phyloP scores from a whole-genome alignment of 2,113 vertebrate genomes.

The Pelmatolapia mariae region DNA sequence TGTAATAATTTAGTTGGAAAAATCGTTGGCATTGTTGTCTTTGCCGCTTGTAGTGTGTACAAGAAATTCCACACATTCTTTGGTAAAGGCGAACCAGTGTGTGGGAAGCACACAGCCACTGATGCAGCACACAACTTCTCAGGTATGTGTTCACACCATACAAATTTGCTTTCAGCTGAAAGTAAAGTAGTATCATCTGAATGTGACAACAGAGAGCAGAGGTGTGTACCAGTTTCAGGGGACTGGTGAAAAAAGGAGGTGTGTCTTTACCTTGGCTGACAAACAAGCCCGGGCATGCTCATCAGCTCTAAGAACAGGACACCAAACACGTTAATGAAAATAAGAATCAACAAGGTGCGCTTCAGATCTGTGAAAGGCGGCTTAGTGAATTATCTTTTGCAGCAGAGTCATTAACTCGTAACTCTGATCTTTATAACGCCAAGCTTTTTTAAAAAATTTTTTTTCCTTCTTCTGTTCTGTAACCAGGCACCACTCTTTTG shows the following conservation, averaged over 20 bases:
- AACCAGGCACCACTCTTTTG: background rate
- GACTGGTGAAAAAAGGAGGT: conserved; percentile 47
- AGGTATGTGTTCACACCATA: conserved; percentile 26
- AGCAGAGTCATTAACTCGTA: background rate
- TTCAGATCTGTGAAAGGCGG: background rate
- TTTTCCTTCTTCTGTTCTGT: background rate
- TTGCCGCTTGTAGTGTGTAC: background rate
- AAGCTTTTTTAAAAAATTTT: background rate
- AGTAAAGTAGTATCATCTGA: conserved; percentile 55
- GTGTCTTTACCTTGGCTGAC: conserved; percentile 29
- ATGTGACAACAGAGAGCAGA: conserved; percentile 42
- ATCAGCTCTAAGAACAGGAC: conserved; percentile 29
- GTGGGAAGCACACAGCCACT: conserved; percentile 17
- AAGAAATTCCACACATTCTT: conserved; percentile 43
- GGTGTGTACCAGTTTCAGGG: conserved; percentile 50
- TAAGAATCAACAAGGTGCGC: background rate
- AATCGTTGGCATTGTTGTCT: background rate
- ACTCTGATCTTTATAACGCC: background rate
- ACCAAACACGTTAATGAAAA: background rate
- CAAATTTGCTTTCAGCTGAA: conserved; percentile 51
- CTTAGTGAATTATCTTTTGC: background rate
- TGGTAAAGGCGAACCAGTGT: background rate
- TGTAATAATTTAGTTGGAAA: conserved; percentile 14
- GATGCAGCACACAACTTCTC: background rate
- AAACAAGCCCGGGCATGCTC: conserved; percentile 45